Evolutionary conservation across 1,140 invertebrate genomes (phyloP).

Genomic region (Saccostrea cuccullata): DNA sequence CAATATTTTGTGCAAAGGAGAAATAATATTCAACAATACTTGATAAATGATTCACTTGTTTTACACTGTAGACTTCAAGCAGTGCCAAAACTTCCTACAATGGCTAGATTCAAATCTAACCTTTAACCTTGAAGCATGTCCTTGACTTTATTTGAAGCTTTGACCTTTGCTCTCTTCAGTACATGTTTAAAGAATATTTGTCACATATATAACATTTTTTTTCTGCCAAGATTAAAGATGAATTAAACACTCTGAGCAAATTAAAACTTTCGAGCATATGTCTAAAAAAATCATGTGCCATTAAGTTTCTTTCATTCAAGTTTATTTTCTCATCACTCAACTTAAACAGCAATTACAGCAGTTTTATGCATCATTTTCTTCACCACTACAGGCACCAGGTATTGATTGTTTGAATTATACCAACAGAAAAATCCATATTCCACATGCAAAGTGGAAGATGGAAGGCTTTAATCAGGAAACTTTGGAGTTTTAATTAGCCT

Average conservation of each 20-base stretch:
- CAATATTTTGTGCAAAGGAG: slow-evolving; percentile 9
- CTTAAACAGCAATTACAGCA: background rate
- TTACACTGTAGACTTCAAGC: no score
- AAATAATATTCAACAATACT: background rate
- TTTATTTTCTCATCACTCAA: background rate
- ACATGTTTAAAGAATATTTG: background rate
- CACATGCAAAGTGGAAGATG: background rate
- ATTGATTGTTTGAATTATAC: background rate
- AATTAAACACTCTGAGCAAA: no score
- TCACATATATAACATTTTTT: background rate
- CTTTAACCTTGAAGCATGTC: no score
- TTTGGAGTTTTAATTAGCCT: slow-evolving; percentile 18
- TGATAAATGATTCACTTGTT: background rate
- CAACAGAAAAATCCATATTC: background rate
- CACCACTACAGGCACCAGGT: background rate
- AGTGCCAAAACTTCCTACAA: no score
- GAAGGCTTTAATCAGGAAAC: background rate
- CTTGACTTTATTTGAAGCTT: no score
- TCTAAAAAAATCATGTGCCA: background rate
- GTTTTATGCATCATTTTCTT: background rate
- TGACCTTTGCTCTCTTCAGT: no score
- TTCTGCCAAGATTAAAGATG: background rate
- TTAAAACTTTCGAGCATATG: background rate
- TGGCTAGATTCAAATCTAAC: no score
- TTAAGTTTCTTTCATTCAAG: background rate